Evolutionary conservation across 64 coral and sea anemone species (phyloP).

Genomic region (Cladopsammia gracilis): DNA sequence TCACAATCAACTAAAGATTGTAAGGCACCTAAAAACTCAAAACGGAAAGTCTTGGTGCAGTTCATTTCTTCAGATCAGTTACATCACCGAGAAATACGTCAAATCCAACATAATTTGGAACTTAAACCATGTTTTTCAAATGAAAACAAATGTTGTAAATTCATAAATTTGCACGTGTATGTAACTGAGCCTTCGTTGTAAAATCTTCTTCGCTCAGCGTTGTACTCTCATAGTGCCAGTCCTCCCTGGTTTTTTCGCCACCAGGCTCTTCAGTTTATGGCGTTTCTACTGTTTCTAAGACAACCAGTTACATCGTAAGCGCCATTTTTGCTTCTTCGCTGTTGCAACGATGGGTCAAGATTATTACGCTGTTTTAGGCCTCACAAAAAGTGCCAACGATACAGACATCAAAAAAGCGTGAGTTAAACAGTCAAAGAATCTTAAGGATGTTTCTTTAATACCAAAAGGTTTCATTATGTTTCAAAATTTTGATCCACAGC

Average conservation of each 20-base stretch:
- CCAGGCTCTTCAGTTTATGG: neutral
- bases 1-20: constrained; percentile 26
- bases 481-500: constrained; percentile 35
- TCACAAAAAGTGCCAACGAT: constrained; percentile 83
- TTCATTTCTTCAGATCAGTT: constrained; percentile 22
- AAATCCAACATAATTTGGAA: neutral
- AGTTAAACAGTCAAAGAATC: constrained; percentile 23
- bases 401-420: constrained; percentile 99
- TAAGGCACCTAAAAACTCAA: constrained; percentile 29
- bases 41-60: constrained; percentile 29
- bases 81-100: neutral
- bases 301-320: constrained; percentile 51
- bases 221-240: constrained; percentile 29
- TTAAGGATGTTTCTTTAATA: neutral
- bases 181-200: constrained; percentile 18
- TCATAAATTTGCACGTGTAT: neutral
- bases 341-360: constrained; percentile 93
- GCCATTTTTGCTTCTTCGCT: constrained; percentile 60
- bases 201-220: neutral
- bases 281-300: constrained; percentile 81
- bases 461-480: neutral
- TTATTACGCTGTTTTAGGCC: constrained; percentile 98
- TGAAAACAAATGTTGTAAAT: constrained; percentile 16
- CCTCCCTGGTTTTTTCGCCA: neutral
- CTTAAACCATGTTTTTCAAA: neutral